These are phyloP conservation scores for Eupithecia insigniata DNA, from an alignment of 2,888 invertebrate genomes.

Conservation along the genomic window DNA sequence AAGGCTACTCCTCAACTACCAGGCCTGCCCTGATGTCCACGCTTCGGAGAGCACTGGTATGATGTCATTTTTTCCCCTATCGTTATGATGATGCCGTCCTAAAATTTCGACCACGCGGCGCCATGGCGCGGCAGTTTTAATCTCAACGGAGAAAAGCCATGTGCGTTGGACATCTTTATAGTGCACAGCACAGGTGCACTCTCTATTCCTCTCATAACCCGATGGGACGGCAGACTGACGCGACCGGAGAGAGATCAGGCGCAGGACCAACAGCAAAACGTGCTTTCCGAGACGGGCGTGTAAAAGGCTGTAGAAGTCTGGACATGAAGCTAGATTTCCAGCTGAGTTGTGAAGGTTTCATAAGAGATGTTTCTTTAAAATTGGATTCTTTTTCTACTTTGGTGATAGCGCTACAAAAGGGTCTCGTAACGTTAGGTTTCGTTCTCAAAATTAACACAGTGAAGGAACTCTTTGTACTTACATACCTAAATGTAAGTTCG, in stretches of 20 bases:
- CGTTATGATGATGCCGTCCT: neutral
- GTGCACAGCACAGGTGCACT: too few relatives aligned
- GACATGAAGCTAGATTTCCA: neutral
- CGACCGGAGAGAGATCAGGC: neutral
- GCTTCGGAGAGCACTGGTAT: constrained; percentile 95
- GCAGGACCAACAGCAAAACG: neutral
- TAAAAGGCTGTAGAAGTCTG: neutral
- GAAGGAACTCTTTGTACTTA: too few relatives aligned
- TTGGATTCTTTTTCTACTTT: too few relatives aligned
- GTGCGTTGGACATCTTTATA: too few relatives aligned
- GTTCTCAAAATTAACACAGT: too few relatives aligned
- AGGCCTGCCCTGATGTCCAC: constrained; percentile 95
- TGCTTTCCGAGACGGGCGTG: too few relatives aligned
- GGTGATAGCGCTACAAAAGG: neutral
- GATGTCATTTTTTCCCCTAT: neutral
- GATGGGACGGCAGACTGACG: neutral
- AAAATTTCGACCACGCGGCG: neutral
- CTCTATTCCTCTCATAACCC: too few relatives aligned
- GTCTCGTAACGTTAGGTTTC: too few relatives aligned
- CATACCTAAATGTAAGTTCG: neutral
- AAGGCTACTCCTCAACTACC: constrained; percentile 94
- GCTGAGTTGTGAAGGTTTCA: neutral
- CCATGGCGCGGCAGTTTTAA: too few relatives aligned
- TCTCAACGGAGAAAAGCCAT: neutral
- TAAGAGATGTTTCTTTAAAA: neutral